Base-by-base conservation (phyloP, 1,140 invertebrate species). In the Drosophila arizonae region DNA sequence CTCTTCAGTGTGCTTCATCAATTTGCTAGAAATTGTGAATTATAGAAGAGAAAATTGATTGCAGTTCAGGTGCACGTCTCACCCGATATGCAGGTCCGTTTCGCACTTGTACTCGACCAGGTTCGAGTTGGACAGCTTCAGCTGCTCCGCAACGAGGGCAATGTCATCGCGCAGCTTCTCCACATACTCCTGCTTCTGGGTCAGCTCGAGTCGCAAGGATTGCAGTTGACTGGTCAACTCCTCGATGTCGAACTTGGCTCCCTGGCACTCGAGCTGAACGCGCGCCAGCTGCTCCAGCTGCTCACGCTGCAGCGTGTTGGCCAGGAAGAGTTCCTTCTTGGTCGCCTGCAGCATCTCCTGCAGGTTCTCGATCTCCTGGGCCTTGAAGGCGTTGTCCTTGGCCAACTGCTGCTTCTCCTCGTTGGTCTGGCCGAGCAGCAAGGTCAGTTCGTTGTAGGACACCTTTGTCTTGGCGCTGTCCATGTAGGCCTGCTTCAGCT, bases 401-500 rank as follows among this genome's bases (percentile, higher is more conserved):
- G 26, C 11, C 11, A 87, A 26, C 11, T 74, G 46, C 0, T 71
- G 17, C 11, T 87, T 88, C 13, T 82, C 79, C 4, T 45, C 6
- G 0, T 54, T 74, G 3, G 48, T 36, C 45, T 84, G 17, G 17
- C 71, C n/a, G 26, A 79, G 43, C 46, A 77, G 50, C 5, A 71
- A 21, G 8, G 63, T 81, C 0, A 91, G 73, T 26, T 86, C 80
- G 15, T 90, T 79, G 21, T 73, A 87, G 8, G 77, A 86, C 8
- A 74, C 45, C 43, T 91, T 85, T 0, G 64, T 76, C 21, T 81
- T 76, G 26, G 76, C 75, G 24, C 65, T 79, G 4, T 91, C 84
- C 3, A 79, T 72, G 21, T 81, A 76, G 0, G 81, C 82, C 28
- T 77, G 79, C 39, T 71, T 68, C 1, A 91, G 60, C 45, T 90